Percentiles rank a stretch among this genome's conserved stretches.
Conservation (phyloP, 2,113 vertebrate genomes). For the Sclerurus mexicanus region DNA sequence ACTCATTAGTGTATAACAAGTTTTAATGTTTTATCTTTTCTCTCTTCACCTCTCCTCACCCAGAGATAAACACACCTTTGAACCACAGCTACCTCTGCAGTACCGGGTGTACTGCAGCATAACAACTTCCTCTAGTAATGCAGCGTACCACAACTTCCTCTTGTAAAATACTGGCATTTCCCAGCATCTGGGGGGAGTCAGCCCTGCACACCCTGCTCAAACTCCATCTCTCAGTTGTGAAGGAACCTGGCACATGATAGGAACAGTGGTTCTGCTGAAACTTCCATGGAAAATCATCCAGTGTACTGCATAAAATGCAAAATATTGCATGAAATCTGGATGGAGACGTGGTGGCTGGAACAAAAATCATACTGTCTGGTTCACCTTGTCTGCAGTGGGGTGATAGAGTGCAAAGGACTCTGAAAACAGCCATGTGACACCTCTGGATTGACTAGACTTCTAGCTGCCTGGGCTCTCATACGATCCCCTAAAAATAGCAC, state of each 20-base stretch:
- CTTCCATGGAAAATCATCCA: neutral
- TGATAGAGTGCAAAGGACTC: neutral
- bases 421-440: slow-evolving; percentile 26
- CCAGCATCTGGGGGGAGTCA: neutral
- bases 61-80: neutral
- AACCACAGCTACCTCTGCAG: neutral
- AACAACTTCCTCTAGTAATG: neutral
- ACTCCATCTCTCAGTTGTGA: neutral
- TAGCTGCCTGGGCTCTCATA: slow-evolving; percentile 26
- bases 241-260: neutral
- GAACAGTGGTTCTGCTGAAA: neutral
- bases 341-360: neutral
- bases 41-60: neutral
- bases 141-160: neutral
- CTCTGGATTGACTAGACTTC: neutral
- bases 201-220: neutral
- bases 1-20: neutral
- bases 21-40: neutral
- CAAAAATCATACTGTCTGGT: neutral
- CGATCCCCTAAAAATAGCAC: slow-evolving; percentile 54
- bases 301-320: neutral
- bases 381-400: neutral
- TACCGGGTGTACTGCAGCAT: neutral
- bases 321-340: neutral
- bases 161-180: neutral